Conservation (phyloP, 2,113 vertebrate genomes). For the Sinocyclocheilus grahami region DNA sequence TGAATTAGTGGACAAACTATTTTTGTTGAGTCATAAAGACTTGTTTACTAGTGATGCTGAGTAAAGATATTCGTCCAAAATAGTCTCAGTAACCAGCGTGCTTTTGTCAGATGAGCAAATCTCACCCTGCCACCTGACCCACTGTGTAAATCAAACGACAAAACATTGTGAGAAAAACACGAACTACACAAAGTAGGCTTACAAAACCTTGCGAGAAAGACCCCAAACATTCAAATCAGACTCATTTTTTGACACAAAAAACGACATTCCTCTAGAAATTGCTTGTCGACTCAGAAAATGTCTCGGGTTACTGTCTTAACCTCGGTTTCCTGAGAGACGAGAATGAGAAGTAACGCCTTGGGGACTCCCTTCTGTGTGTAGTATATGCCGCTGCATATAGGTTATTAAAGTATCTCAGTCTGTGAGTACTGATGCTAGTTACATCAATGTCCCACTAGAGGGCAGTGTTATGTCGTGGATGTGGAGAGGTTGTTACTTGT, state of each 20-base stretch:
- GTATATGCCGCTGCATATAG: no score
- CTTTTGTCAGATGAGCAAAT: conserved; percentile 28
- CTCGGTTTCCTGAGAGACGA: no score
- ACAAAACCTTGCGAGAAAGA: conserved; percentile 9
- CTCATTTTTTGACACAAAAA: background rate
- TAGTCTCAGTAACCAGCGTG: background rate
- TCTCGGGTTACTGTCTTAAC: no score
- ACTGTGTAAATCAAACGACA: background rate
- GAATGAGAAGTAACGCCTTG: no score
- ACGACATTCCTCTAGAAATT: no score
- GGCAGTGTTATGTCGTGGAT: no score
- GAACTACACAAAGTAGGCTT: background rate
- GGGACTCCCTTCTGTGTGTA: no score
- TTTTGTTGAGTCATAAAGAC: background rate
- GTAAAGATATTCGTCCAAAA: conserved; percentile 9
- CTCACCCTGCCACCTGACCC: background rate
- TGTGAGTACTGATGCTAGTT: no score
- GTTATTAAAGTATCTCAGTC: no score
- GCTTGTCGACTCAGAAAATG: no score
- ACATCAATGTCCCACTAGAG: no score
- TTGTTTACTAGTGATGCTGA: background rate
- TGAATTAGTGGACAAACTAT: background rate
- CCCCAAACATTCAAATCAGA: background rate
- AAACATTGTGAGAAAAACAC: background rate
- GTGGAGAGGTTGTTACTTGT: no score